Evolutionary conservation across 2,888 invertebrate species (phyloP).

Genomic region (Pristionchus mayeri): DNA sequence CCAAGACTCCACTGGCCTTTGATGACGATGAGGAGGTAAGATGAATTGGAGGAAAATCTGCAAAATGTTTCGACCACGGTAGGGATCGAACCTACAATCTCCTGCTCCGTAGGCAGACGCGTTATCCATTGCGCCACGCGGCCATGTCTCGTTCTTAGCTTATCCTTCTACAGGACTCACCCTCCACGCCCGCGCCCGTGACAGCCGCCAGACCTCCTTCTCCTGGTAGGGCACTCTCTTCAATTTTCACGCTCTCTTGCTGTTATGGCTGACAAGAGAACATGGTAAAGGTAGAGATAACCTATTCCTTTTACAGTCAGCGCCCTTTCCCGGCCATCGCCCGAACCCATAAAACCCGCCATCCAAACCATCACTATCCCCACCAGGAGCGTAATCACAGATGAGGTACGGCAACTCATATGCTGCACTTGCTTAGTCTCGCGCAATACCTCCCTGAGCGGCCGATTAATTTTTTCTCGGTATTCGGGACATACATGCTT

Average conservation of each 20-base stretch:
- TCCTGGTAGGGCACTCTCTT: not conserved
- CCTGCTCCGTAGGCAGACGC: constrained; percentile 76
- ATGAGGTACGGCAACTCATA: not conserved
- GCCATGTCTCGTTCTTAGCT: constrained; percentile 16
- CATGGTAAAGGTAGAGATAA: not conserved
- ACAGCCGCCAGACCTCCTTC: not conserved
- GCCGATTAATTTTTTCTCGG: too few species aligned
- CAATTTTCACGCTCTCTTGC: too few species aligned
- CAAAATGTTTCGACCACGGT: constrained; percentile 48
- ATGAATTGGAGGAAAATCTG: not conserved
- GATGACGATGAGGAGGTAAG: constrained; percentile 41
- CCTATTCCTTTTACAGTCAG: not conserved
- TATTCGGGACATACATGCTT: too few species aligned
- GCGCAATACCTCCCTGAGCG: too few species aligned
- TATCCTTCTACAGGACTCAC: not conserved
- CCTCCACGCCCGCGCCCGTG: not conserved
- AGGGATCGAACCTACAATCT: constrained; percentile 76
- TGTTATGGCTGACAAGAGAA: not conserved
- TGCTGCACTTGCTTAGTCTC: too few species aligned
- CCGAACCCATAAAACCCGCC: not conserved
- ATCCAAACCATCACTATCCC: constrained; percentile 43
- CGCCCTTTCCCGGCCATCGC: not conserved
- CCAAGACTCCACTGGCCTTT: not conserved
- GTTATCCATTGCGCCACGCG: constrained; percentile 63
- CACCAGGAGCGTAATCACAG: not conserved